phyloP scores from a whole-genome alignment of 37 sponge, comb jelly and placozoan species.

The Sycon ciliatum region DNA sequence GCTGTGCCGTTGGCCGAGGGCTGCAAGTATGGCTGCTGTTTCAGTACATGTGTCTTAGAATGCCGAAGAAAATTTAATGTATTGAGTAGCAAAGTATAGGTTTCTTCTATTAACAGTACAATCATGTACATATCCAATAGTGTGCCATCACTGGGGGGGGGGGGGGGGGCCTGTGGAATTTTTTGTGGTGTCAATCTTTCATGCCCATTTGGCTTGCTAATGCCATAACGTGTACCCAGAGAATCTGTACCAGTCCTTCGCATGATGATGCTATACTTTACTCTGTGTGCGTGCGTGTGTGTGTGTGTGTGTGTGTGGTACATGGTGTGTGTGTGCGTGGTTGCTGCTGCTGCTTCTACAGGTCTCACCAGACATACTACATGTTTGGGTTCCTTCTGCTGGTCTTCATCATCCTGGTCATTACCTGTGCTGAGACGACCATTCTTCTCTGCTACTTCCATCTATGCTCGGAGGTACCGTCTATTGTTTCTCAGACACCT shows the following conservation, averaged over 20 bases:
- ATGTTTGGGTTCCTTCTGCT: conserved; percentile 98
- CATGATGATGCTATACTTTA: not conserved
- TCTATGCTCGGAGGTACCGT: conserved; percentile 81
- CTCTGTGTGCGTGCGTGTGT: not conserved
- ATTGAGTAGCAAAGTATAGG: too few relatives aligned
- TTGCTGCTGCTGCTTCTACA: conserved; percentile 11
- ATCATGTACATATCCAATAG: too few relatives aligned
- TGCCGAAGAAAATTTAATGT: too few relatives aligned
- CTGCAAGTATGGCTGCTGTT: too few relatives aligned
- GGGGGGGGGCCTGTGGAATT: too few relatives aligned
- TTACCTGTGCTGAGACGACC: conserved; percentile 83
- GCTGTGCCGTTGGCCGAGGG: too few relatives aligned
- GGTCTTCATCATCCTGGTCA: conserved; percentile 69
- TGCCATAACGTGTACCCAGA: not conserved
- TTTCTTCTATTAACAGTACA: too few relatives aligned
- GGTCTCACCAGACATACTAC: conserved; percentile 96
- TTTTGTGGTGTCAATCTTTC: too few relatives aligned
- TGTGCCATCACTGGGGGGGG: too few relatives aligned
- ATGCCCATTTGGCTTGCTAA: too few relatives aligned
- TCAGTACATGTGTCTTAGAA: too few relatives aligned
- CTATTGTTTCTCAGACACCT: too few relatives aligned
- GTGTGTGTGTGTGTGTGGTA: not conserved
- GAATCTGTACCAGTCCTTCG: not conserved
- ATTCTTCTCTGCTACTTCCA: conserved; percentile 98
- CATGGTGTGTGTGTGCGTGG: not conserved